Base-by-base conservation (phyloP, 2,113 vertebrate genomes). In the Prionailurus bengalensis region DNA sequence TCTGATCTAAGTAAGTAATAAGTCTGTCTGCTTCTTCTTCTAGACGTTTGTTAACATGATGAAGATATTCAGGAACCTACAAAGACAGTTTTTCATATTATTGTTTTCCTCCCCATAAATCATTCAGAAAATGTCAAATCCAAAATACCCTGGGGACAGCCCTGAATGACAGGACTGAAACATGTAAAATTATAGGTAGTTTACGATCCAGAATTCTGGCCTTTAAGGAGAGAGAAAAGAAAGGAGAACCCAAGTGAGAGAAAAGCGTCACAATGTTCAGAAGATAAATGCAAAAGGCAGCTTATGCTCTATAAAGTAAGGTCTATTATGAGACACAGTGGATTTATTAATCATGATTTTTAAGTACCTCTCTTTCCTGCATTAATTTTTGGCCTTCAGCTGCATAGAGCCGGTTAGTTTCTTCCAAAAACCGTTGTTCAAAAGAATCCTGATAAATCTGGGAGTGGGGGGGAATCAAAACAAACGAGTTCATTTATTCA, bases 361-460 rank as follows among this genome's bases (percentile, higher is more conserved):
- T 90, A 98, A 98, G 99, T 99, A 99, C 99, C 99, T 99, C 99
- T 99, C 99, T 98, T 98, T 99, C 99, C 97, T 99, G 99, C 99
- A 99, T 99, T 96, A 99, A 99, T 97, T 99, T 99, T 99, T 99
- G 99, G 94, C 99, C 99, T 98, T 99, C 99, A 86, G 99, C 99
- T 96, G 99, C 99, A 15, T 99, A 99, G 73, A 99, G 99, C 2
- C 99, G 99, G 98, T 99, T 99, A 25, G 99, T 99, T 99, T 99
- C 99, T 98, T 99, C 99, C 98, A 99, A 98, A 98, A 99, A 99
- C 95, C 99, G 99, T 51, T 99, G 99, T 97, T 99, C 99, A 80
- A 99, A 99, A 95, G 99, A 99, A 98, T 99, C 99, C 98, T 99
- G 99, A 98, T 99, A 99, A 98, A 99, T 99, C 99, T 99, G 95